Percentiles rank a stretch among this genome's conserved stretches.
phyloP scores from a whole-genome alignment of 2,888 invertebrate species.

The Lepidonotus clava region DNA sequence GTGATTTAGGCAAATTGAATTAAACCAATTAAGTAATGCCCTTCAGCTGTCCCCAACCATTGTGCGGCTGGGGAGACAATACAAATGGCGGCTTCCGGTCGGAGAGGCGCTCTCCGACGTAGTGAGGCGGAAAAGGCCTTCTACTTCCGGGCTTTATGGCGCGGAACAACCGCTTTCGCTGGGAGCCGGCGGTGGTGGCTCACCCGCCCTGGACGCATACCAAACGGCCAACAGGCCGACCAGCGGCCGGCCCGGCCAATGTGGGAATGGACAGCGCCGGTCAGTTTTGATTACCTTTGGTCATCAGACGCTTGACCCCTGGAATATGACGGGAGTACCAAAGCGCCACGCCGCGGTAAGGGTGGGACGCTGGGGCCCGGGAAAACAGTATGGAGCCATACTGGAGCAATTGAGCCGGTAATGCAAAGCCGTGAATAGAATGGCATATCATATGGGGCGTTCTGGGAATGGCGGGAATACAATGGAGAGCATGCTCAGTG shows the following conservation, averaged over 20 bases:
- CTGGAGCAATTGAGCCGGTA: not conserved
- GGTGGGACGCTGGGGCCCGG: not conserved
- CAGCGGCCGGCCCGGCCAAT: not conserved
- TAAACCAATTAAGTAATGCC: too few relatives aligned
- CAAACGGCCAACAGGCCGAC: not conserved
- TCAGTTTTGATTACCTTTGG: constrained; percentile 39
- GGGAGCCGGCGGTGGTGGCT: not conserved
- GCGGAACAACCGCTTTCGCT: not conserved
- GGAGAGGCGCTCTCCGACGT: not conserved
- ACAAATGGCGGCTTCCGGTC: too few relatives aligned
- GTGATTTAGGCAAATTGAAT: too few relatives aligned
- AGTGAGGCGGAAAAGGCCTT: constrained; percentile 21
- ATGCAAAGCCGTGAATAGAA: not conserved
- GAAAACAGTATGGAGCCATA: not conserved
- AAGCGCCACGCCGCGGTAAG: not conserved
- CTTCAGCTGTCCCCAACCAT: too few relatives aligned
- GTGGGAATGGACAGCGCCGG: constrained; percentile 43
- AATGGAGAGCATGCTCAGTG: not conserved
- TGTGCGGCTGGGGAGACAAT: too few relatives aligned
- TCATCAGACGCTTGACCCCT: constrained; percentile 30
- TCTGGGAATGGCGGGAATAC: not conserved
- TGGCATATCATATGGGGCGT: not conserved
- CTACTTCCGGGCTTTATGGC: constrained; percentile 22
- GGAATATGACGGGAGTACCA: constrained; percentile 38
- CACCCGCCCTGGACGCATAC: not conserved